Evolutionary conservation across 2,113 vertebrate genomes (phyloP).

Genomic region (Myiopsitta monachus): DNA sequence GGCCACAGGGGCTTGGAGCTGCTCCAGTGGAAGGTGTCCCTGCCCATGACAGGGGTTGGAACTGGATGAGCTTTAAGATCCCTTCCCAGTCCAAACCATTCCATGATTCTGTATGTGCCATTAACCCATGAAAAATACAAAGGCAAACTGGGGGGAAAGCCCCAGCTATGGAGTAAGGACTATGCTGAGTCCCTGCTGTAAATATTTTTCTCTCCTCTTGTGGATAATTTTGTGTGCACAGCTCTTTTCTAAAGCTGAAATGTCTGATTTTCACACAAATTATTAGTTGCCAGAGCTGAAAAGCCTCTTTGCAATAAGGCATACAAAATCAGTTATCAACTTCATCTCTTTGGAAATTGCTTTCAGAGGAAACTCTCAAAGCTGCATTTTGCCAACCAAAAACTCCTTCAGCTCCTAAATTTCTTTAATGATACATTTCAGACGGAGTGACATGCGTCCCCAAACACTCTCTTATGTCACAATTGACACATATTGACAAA

Average conservation of each 20-base stretch:
- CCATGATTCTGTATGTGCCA: neutral
- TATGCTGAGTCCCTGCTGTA: neutral
- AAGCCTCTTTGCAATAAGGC: neutral
- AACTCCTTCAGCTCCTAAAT: constrained; percentile 23
- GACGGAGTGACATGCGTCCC: neutral
- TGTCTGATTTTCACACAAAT: neutral
- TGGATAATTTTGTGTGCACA: neutral
- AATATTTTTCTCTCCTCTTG: neutral
- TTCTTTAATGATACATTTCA: constrained; percentile 29
- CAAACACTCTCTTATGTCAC: constrained; percentile 4
- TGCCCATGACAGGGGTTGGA: neutral
- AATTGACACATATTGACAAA: neutral
- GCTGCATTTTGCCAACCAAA: neutral
- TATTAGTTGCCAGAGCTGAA: neutral
- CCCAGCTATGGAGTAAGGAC: fast-evolving
- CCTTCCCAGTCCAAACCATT: neutral
- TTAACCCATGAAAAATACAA: neutral
- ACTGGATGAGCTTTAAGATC: neutral
- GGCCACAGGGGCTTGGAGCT: too few relatives aligned
- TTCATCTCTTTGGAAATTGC: neutral
- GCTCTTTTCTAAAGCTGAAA: neutral
- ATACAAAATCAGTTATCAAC: neutral
- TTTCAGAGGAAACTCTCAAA: neutral
- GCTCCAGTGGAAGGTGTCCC: neutral
- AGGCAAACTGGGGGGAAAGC: fast-evolving